These are phyloP conservation scores for Hydropotes inermis DNA, from an alignment of 2,113 vertebrate species.

Conservation along the genomic window DNA sequence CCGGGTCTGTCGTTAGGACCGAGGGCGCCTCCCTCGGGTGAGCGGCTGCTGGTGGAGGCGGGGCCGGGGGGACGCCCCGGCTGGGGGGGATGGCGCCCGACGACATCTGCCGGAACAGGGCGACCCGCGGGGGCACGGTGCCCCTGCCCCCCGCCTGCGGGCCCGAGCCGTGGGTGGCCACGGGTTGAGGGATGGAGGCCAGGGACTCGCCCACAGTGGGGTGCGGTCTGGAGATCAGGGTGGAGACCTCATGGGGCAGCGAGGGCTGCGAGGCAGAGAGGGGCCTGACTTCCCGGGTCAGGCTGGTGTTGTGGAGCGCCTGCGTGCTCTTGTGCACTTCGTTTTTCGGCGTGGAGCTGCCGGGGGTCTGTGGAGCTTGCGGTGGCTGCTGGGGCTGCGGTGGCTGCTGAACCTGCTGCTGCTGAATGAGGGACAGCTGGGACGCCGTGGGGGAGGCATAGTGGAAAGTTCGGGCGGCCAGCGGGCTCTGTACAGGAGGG, in stretches of 20 bases:
- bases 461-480: conserved; percentile 94
- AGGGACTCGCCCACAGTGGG: conserved; percentile 93
- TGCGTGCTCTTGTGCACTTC: conserved; percentile 94
- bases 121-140: conserved; percentile 90
- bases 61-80: conserved; percentile 79
- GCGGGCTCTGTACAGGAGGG: conserved; percentile 92
- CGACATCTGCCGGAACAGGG: conserved; percentile 96
- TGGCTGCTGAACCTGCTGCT: conserved; percentile 79
- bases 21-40: conserved; percentile 90
- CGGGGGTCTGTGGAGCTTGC: conserved; percentile 81
- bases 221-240: conserved; percentile 87
- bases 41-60: conserved; percentile 58
- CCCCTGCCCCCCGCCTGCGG: conserved; percentile 84
- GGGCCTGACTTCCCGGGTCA: conserved; percentile 93
- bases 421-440: conserved; percentile 93
- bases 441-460: conserved; percentile 92
- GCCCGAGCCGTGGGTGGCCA: conserved; percentile 80
- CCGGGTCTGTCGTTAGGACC: conserved; percentile 93
- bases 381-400: conserved; percentile 74
- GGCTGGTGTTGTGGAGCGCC: conserved; percentile 91
- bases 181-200: conserved; percentile 88
- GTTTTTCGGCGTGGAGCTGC: conserved; percentile 85
- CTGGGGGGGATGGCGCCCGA: conserved; percentile 93
- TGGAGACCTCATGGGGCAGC: conserved; percentile 92
- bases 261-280: conserved; percentile 99